A percentile compares a stretch with the other conserved stretches of the same genome.
Evolutionary conservation across 1,140 invertebrate species (phyloP).

Genomic region (Drosophila micromelanica): DNA sequence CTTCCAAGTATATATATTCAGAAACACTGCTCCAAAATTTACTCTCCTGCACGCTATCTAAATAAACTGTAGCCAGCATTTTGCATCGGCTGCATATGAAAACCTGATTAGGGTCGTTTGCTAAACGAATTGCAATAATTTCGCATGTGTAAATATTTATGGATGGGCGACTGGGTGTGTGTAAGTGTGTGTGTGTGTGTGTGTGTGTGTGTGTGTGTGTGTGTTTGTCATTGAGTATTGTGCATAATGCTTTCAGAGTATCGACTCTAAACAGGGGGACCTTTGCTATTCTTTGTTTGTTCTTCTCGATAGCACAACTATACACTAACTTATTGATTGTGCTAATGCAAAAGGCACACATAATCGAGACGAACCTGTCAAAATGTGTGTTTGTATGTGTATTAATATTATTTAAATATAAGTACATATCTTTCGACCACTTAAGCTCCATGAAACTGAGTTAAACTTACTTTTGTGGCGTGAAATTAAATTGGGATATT

Average conservation of each 20-base stretch:
- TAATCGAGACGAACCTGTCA: slow-evolving; percentile 19
- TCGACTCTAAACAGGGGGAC: not conserved
- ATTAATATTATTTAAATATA: slow-evolving; percentile 25
- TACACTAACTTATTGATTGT: slow-evolving; percentile 24
- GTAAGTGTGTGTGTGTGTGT: not conserved
- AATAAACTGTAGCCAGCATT: not conserved
- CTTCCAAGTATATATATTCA: too few species aligned
- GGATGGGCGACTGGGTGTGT: not conserved
- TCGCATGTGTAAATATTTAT: slow-evolving; percentile 17
- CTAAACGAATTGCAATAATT: slow-evolving; percentile 7
- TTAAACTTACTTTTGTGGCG: not conserved
- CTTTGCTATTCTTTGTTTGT: slow-evolving; percentile 17
- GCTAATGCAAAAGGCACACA: slow-evolving; percentile 33
- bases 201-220: not conserved
- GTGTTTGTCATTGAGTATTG: not conserved
- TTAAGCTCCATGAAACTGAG: slow-evolving; percentile 8
- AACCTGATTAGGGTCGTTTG: not conserved
- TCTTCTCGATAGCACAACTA: slow-evolving; percentile 7
- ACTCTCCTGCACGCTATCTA: too few species aligned
- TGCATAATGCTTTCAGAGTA: slow-evolving; percentile 1
- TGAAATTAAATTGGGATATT: not conserved
- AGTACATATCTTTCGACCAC: slow-evolving; percentile 26
- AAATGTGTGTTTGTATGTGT: not conserved
- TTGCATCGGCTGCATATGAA: not conserved
- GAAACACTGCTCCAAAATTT: too few species aligned